Percentiles rank a stretch among this genome's conserved stretches.
Evolutionary conservation across 2,888 invertebrate species (phyloP).

Genomic region (Drosophila nr. medialis): DNA sequence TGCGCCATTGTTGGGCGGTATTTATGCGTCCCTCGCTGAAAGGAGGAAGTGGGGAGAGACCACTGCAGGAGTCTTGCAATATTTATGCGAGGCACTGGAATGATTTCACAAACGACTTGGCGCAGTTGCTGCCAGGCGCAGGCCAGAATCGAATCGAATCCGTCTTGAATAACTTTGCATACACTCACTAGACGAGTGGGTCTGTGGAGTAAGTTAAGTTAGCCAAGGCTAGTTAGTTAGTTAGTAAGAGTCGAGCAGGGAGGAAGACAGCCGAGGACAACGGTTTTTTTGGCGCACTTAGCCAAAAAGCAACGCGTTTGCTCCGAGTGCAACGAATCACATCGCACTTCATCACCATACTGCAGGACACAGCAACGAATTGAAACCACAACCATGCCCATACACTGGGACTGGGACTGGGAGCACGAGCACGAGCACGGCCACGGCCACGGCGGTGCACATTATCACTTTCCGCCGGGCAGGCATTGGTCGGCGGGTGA

Average conservation of each 20-base stretch:
- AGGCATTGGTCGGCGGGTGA: conserved; percentile 71
- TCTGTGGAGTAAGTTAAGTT: conserved; percentile 11
- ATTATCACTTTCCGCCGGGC: conserved; percentile 68
- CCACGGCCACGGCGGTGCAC: conserved; percentile 69
- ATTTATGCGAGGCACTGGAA: conserved; percentile 52
- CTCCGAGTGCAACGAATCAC: conserved; percentile 72
- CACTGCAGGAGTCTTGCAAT: conserved; percentile 12
- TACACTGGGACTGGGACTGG: conserved; percentile 80
- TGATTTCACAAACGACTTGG: conserved; percentile 43
- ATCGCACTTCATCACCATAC: conserved; percentile 14
- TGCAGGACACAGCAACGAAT: background rate
- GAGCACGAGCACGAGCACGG: conserved; percentile 74
- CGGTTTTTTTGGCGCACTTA: conserved; percentile 79
- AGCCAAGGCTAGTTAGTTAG: conserved; percentile 54
- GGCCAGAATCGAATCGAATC: conserved; percentile 30
- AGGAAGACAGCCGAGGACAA: conserved; percentile 74
- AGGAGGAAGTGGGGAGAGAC: background rate
- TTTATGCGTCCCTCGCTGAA: conserved; percentile 26
- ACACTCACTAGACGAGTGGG: conserved; percentile 22
- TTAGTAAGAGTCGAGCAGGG: conserved; percentile 73
- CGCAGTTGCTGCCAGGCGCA: conserved; percentile 49
- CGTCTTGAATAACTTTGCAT: conserved; percentile 35
- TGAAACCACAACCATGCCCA: conserved; percentile 61
- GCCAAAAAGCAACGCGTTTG: conserved; percentile 81
- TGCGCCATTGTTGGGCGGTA: conserved; percentile 18